Percentiles rank a stretch among this genome's conserved stretches.
Conservation (phyloP, 2,113 vertebrate species). For the Alces alces region DNA sequence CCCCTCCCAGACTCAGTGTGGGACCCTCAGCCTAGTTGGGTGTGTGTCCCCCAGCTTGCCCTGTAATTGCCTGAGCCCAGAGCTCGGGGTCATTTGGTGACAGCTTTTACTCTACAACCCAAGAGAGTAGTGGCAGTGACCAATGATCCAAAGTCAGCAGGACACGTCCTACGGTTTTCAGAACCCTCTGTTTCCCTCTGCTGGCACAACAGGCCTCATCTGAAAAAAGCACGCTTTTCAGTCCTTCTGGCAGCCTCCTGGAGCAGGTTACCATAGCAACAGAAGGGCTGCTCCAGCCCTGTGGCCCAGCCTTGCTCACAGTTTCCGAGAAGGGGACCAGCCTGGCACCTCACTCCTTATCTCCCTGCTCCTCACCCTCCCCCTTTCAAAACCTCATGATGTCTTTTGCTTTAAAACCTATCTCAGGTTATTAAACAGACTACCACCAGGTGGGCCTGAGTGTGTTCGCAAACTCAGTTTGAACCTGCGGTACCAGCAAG, state of each 20-base stretch:
- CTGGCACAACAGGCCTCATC: background rate
- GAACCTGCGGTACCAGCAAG: conserved; percentile 39
- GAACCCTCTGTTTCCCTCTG: background rate
- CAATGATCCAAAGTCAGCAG: background rate
- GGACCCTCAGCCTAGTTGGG: fast-evolving
- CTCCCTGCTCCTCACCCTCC: too few species aligned
- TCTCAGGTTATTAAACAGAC: conserved; percentile 67
- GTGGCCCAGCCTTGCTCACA: background rate
- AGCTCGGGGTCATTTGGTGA: background rate
- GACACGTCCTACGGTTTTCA: fast-evolving
- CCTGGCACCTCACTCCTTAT: background rate
- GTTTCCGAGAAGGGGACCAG: background rate
- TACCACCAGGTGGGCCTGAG: conserved; percentile 39
- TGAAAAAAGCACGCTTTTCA: background rate
- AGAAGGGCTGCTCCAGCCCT: background rate
- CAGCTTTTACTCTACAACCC: background rate
- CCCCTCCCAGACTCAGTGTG: fast-evolving
- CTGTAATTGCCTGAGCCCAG: background rate
- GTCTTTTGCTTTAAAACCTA: conserved; percentile 57
- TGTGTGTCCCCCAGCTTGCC: fast-evolving
- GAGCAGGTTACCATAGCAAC: background rate
- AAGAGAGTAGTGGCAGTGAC: background rate
- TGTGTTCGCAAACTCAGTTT: conserved; percentile 57
- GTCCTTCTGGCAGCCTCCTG: background rate
- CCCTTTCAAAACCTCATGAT: conserved; percentile 10